phyloP scores from a whole-genome alignment of 2,113 vertebrate species.

The Notarius lentiginosus region DNA sequence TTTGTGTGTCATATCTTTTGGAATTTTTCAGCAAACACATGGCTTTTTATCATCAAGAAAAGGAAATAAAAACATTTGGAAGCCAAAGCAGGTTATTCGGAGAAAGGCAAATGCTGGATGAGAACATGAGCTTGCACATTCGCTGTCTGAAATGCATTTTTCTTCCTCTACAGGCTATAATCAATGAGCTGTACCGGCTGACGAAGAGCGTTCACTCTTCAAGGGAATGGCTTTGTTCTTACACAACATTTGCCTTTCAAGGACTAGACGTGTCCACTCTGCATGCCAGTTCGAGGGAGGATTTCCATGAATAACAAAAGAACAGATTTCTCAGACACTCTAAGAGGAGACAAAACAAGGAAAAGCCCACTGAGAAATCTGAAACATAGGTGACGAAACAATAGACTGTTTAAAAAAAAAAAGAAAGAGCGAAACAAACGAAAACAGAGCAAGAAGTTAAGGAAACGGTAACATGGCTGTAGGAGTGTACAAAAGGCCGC shows the following conservation, averaged over 20 bases:
- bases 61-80: conserved; percentile 45
- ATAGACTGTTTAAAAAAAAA: conserved; percentile 36
- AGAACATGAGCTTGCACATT: conserved; percentile 32
- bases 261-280: conserved; percentile 39
- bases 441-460: conserved; percentile 46
- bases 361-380: conserved; percentile 54
- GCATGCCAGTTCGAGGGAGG: conserved; percentile 51
- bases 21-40: conserved; percentile 14
- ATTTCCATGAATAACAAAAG: conserved; percentile 52
- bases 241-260: conserved; percentile 54
- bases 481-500: conserved; percentile 58
- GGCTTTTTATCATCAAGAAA: not conserved
- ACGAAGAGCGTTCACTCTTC: conserved; percentile 7
- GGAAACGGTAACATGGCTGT: conserved; percentile 46
- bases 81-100: conserved; percentile 56
- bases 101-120: conserved; percentile 53
- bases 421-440: conserved; percentile 17
- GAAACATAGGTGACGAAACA: conserved; percentile 47
- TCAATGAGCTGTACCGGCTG: conserved; percentile 12
- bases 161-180: conserved; percentile 16
- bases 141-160: conserved; percentile 25
- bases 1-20: not conserved
- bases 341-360: conserved; percentile 42
- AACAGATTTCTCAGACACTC: conserved; percentile 53
- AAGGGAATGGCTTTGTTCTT: conserved; percentile 28